Conservation (phyloP, 2,797 vertebrate species). For the Amniataba percoides region DNA sequence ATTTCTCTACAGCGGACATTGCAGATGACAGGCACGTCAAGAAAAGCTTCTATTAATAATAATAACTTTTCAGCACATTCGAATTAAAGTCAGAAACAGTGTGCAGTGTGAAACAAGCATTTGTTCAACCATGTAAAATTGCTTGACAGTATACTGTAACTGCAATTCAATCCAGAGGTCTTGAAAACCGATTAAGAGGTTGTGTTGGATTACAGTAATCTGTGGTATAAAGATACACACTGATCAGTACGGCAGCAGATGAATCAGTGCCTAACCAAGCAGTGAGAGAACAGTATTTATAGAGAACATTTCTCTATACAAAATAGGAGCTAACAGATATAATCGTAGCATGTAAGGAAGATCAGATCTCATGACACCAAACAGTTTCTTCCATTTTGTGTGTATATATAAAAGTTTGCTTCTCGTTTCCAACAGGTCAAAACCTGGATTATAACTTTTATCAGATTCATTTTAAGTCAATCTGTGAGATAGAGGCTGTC, state of each 20-base stretch:
- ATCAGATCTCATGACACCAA: too few relatives aligned
- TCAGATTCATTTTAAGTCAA: neutral
- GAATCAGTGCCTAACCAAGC: slow-evolving; percentile 14
- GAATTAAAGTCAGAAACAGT: neutral
- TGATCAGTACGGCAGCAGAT: neutral
- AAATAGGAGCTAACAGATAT: too few relatives aligned
- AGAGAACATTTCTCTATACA: neutral
- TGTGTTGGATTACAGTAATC: slow-evolving; percentile 6
- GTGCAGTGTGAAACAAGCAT: neutral
- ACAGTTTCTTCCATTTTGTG: neutral
- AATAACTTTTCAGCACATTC: neutral
- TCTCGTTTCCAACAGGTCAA: slow-evolving; percentile 18
- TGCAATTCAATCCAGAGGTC: neutral
- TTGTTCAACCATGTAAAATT: neutral
- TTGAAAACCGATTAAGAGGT: neutral
- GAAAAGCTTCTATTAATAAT: slow-evolving; percentile 22
- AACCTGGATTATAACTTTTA: slow-evolving; percentile 15
- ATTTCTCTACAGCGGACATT: slow-evolving; percentile 52
- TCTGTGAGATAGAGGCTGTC: neutral
- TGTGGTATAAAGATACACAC: neutral
- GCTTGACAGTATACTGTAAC: neutral
- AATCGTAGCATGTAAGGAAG: too few relatives aligned
- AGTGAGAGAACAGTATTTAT: neutral
- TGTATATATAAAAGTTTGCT: neutral
- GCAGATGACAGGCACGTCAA: slow-evolving; percentile 34